phyloP scores from a whole-genome alignment of 2,888 invertebrate genomes.

The Euphydryas editha region DNA sequence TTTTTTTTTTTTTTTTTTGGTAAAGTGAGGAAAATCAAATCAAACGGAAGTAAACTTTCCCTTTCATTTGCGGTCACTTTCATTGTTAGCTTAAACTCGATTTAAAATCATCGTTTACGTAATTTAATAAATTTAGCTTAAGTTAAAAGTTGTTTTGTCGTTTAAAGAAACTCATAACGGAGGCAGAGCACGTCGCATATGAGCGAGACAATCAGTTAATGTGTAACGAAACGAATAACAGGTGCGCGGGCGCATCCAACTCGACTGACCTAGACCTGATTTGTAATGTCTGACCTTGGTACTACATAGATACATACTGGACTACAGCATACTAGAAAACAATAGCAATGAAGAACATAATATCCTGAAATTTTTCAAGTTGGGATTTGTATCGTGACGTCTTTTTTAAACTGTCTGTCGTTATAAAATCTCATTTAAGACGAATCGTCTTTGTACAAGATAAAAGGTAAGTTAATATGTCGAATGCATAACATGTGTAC shows the following conservation, averaged over 20 bases:
- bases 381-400: not conserved
- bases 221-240: slow-evolving; percentile 41
- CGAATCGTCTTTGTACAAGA: slow-evolving; percentile 29
- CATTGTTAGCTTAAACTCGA: slow-evolving; percentile 5
- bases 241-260: slow-evolving; percentile 43
- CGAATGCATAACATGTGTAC: slow-evolving; percentile 28
- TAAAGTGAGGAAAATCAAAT: not conserved
- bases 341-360: not conserved
- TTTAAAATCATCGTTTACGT: not conserved
- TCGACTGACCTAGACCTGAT: slow-evolving; percentile 48
- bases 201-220: slow-evolving; percentile 33
- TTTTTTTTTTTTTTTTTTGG: not conserved
- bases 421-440: slow-evolving; percentile 25
- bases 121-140: slow-evolving; percentile 10
- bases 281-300: slow-evolving; percentile 36
- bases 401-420: slow-evolving; percentile 13
- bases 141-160: not conserved
- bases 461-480: slow-evolving; percentile 19
- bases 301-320: slow-evolving; percentile 17
- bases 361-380: no score
- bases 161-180: slow-evolving; percentile 15
- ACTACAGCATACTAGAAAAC: not conserved
- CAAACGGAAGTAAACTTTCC: slow-evolving; percentile 1
- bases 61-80: slow-evolving; percentile 9
- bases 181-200: slow-evolving; percentile 27